Percentiles rank a stretch among this genome's conserved stretches.
These are phyloP conservation scores for Catocala sponsa DNA, from an alignment of 2,888 invertebrate species.

Conservation along the genomic window DNA sequence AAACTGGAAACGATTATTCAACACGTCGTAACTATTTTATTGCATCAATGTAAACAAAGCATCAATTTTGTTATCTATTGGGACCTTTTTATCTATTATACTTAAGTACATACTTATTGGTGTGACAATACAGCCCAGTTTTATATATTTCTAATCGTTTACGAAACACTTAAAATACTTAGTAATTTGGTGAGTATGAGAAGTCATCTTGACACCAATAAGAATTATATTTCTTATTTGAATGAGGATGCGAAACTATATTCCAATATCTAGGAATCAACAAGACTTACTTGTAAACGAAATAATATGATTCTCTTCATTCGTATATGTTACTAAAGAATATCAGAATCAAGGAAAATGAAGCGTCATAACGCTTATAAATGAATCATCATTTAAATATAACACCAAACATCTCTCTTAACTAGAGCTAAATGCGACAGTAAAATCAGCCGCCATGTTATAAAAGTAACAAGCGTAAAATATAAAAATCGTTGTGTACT, in stretches of 20 bases:
- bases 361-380: background rate
- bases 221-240: too few species aligned
- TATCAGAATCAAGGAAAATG: background rate
- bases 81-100: constrained; percentile 45
- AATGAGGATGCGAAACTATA: too few species aligned
- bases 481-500: constrained; percentile 9
- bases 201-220: too few species aligned
- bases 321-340: background rate
- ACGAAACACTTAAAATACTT: constrained; percentile 5
- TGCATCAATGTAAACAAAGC: constrained; percentile 83
- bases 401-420: constrained; percentile 6
- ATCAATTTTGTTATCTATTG: constrained; percentile 74
- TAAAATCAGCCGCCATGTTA: constrained; percentile 10
- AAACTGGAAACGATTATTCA: constrained; percentile 85
- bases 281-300: too few species aligned
- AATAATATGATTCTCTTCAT: too few species aligned
- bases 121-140: constrained; percentile 24
- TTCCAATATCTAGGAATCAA: too few species aligned
- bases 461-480: constrained; percentile 23
- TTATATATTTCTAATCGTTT: constrained; percentile 33
- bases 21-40: constrained; percentile 88
- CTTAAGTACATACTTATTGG: constrained; percentile 14
- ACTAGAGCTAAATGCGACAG: constrained; percentile 6
- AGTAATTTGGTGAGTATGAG: too few species aligned
- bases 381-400: constrained; percentile 15